Evolutionary conservation across 2,888 invertebrate genomes (phyloP), one percentile per base, ranked within the genome.

Genomic region (Tenthredo livida): DNA sequence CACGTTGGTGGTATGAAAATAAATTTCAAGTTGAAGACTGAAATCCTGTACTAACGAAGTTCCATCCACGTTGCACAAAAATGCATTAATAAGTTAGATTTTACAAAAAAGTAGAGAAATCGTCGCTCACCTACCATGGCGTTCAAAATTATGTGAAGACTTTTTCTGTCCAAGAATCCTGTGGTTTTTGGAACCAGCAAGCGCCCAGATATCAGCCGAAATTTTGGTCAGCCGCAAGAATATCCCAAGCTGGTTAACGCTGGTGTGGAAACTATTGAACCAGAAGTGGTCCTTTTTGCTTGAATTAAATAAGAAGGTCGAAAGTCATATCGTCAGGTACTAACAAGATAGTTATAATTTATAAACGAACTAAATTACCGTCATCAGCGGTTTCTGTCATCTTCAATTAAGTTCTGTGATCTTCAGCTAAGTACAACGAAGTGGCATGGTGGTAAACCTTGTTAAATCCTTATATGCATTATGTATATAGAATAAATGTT

Each of bases 201-300:
- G 80, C 87, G 83, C 87, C 87, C 58, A 88, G 87, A 78, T 88
- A 87, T 29, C 50, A 87, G 15, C 87, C 87, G 25, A 86, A 85
- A 86, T 87, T 87, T 3, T 61, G 61, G 21, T 83, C 87, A 33
- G 86, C 88, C 78, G 78, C 58, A 54, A 88, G 82, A 70, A 88
- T 85, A 67, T 86, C 85, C 47, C 86, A 80, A 9, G 86, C 86
- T 29, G 87, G 61, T 37, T 67, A 72, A n/a, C 88, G 87, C 61
- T 84, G 86, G 83, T 88, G 61, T 2, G 86, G 86, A 84, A 88
- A 87, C 15, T 83, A 87, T 17, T 85, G 70, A 10, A 87, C 85
- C 21, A 86, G 75, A 58, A 87, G 85, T 43, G 65, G 54, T 6
- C 88, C 87, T 10, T 75, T 70, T 29, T 21, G 6, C 84, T 47